Evolutionary conservation across 2,797 vertebrate genomes (phyloP).

Genomic region (Oceanodroma leucorhoa): DNA sequence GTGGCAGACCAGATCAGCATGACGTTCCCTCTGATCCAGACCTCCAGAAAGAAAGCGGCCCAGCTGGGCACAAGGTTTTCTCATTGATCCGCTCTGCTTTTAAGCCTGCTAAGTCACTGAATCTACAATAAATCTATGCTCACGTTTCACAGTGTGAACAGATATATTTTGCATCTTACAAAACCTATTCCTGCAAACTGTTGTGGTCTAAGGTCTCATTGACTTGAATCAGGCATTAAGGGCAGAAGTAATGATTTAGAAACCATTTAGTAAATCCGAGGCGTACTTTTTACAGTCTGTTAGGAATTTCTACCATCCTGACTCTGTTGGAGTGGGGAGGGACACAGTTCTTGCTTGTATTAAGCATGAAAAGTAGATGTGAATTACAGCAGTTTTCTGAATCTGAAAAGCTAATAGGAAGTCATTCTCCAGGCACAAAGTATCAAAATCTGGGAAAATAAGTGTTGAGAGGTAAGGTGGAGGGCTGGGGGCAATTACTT

Average conservation of each 20-base stretch:
- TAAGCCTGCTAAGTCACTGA: not conserved
- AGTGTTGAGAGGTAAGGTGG: not conserved
- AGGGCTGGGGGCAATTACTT: not conserved
- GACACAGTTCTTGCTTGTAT: not conserved
- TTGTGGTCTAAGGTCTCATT: not conserved
- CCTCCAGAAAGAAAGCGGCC: not conserved
- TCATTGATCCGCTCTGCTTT: not conserved
- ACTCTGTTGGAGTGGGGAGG: not conserved
- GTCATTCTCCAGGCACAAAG: not conserved
- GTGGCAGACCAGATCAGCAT: not conserved
- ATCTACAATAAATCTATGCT: not conserved
- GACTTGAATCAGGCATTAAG: not conserved
- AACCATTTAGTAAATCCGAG: not conserved
- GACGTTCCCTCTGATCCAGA: not conserved
- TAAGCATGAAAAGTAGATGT: not conserved
- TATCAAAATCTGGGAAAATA: not conserved
- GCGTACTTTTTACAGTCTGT: not conserved
- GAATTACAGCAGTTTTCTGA: not conserved
- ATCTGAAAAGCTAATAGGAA: not conserved
- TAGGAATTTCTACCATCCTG: not conserved
- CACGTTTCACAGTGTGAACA: not conserved
- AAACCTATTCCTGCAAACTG: not conserved
- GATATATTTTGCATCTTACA: not conserved
- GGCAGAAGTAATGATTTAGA: not conserved
- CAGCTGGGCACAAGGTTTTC: not conserved